Conservation (phyloP, 2,797 vertebrate genomes). For the Rhinoraja longicauda region DNA sequence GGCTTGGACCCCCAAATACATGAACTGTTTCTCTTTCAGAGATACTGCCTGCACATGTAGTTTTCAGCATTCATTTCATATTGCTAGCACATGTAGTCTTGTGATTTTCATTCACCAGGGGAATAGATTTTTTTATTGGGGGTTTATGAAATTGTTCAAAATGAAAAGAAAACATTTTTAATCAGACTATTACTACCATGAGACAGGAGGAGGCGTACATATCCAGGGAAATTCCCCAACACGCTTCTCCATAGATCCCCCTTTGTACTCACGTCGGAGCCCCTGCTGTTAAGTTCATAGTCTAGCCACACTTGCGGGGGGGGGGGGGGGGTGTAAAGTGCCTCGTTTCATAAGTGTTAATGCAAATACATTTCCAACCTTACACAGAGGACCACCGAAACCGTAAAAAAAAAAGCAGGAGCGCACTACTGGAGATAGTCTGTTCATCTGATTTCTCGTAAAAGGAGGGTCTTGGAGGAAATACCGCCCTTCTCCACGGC, state of each 20-base stretch:
- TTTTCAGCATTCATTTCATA: no score
- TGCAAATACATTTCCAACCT: background rate
- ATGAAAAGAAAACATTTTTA: background rate
- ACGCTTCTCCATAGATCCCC: background rate
- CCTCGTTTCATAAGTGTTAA: background rate
- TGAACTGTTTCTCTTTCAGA: no score
- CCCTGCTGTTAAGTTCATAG: background rate
- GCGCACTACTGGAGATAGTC: background rate
- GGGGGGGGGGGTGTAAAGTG: background rate
- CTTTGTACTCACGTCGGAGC: background rate
- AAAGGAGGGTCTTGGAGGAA: conserved; percentile 65
- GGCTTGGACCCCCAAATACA: no score
- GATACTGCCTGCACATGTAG: no score
- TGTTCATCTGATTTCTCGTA: conserved; percentile 71
- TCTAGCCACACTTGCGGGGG: no score
- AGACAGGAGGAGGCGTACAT: conserved; percentile 26
- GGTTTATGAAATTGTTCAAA: background rate
- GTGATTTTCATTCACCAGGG: background rate
- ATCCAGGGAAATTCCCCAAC: background rate
- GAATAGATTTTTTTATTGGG: background rate
- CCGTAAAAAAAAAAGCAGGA: background rate
- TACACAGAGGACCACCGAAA: background rate
- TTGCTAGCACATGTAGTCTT: no score
- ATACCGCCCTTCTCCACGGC: conserved; percentile 31
- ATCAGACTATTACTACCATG: background rate